Evolutionary conservation across 1,140 invertebrate genomes (phyloP), one percentile per base, ranked within the genome.

Genomic region (Drosophila seguyi): DNA sequence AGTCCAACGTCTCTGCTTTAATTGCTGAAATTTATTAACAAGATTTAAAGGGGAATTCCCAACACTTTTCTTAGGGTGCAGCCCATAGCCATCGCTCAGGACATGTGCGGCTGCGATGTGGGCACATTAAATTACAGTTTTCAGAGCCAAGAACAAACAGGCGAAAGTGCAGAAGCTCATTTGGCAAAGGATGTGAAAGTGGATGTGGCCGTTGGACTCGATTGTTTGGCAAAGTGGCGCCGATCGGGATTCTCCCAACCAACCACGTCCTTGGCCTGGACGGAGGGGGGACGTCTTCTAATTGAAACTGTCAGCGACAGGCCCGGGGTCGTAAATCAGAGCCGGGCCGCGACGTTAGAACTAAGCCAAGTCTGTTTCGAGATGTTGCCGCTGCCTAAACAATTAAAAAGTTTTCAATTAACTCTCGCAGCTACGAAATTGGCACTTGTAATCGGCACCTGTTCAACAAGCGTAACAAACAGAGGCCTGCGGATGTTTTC

Each of bases 361-460:
- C 80, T 87, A 72, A 83, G 75, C 47, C 75, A 59, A 77, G 71
- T 88, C 65, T 66, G 79, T 69, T 81, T 72, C 65, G 47, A 79
- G 56, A 73, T 61, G 75, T 60, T 53, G 53, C 72, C 53, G 61
- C 73, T 77, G 76, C 63, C 73, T 56, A 56, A 78, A 85, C 85
- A 90, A 88, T 85, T 90, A 81, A 84, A 90, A 90, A 90, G 66
- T 90, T 90, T 90, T 90, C 85, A 90, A 90, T 90, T 90, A 90
- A 90, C 81, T 90, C 34, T 66, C 25, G 25, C 68, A 60, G 77
- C 63, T 61, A 75, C 72, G 34, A 59, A 90, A 90, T 90, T 88
- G 85, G 78, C 85, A 81, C 78, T 90, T 90, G 81, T 90, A 88
- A 90, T 90, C 85, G 81, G 85, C 85, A 90, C 85, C 85, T 90